Evolutionary conservation across 1,140 invertebrate genomes (phyloP).

Genomic region (Drosophila persimilis): DNA sequence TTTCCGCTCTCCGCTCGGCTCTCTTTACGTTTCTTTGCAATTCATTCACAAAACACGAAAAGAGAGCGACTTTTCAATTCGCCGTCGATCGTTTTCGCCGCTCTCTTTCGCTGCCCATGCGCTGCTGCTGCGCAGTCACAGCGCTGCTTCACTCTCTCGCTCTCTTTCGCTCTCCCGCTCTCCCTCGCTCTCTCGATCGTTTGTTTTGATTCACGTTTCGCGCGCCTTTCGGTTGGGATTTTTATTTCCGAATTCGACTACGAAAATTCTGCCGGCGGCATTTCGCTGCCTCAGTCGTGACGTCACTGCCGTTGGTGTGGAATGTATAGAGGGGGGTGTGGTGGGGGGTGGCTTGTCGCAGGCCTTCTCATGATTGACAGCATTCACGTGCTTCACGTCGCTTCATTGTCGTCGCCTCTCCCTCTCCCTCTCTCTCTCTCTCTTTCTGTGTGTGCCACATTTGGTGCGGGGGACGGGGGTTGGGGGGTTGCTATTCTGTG

Average conservation of each 20-base stretch:
- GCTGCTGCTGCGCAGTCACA: slow-evolving; percentile 5
- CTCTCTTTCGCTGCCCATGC: slow-evolving; percentile 9
- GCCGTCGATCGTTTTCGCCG: background rate
- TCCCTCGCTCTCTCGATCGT: slow-evolving; percentile 41
- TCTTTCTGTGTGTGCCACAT: slow-evolving; percentile 3
- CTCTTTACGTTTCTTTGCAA: slow-evolving; percentile 1
- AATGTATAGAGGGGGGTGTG: slow-evolving; percentile 11
- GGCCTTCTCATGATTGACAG: slow-evolving; percentile 70
- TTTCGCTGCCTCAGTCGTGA: slow-evolving; percentile 53
- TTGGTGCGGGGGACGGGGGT: background rate
- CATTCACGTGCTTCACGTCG: slow-evolving; percentile 77
- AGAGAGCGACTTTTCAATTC: slow-evolving; percentile 1
- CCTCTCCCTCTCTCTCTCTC: background rate
- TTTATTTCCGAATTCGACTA: slow-evolving; percentile 31
- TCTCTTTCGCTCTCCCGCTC: slow-evolving; percentile 1
- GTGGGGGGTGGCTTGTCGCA: background rate
- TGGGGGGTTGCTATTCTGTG: background rate
- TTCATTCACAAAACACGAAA: background rate
- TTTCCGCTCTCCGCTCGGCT: background rate
- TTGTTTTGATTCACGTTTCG: slow-evolving; percentile 78
- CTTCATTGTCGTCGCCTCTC: slow-evolving; percentile 12
- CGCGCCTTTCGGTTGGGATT: slow-evolving; percentile 50
- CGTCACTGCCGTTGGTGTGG: slow-evolving; percentile 45
- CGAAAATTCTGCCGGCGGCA: slow-evolving; percentile 66
- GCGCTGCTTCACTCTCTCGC: slow-evolving; percentile 21